Conservation (phyloP, 2,888 invertebrate genomes). For the Lamellibrachia satsuma region DNA sequence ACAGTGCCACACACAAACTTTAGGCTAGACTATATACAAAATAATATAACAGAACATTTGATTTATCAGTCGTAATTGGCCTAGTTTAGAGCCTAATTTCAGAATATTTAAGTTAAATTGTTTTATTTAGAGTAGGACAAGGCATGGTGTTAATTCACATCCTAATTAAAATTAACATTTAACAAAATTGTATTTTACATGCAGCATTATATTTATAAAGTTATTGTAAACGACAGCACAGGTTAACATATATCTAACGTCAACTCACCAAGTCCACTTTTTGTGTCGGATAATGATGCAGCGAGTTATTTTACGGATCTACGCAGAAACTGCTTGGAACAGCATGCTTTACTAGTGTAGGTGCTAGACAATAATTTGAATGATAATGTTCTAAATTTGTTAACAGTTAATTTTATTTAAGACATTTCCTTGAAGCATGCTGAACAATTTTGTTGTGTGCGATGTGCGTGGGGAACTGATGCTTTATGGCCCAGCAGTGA, state of each 20-base stretch:
- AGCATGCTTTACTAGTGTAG: neutral
- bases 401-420: neutral
- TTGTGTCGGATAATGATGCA: neutral
- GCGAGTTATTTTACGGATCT: neutral
- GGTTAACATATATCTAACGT: neutral
- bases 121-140: neutral
- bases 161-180: neutral
- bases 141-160: too few relatives aligned
- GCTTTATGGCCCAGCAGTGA: neutral
- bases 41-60: neutral
- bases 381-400: neutral
- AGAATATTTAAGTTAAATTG: neutral
- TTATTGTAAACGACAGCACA: neutral
- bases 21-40: neutral
- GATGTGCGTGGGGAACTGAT: neutral
- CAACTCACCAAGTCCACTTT: neutral
- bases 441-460: neutral
- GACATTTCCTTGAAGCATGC: too few relatives aligned
- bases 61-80: neutral
- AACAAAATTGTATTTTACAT: neutral
- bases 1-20: too few relatives aligned
- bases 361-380: neutral
- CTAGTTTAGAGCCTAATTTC: neutral
- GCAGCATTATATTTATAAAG: neutral
- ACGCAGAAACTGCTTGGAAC: neutral